phyloP scores from a whole-genome alignment of 2,888 invertebrate species.

The Liposcelis brunnea region DNA sequence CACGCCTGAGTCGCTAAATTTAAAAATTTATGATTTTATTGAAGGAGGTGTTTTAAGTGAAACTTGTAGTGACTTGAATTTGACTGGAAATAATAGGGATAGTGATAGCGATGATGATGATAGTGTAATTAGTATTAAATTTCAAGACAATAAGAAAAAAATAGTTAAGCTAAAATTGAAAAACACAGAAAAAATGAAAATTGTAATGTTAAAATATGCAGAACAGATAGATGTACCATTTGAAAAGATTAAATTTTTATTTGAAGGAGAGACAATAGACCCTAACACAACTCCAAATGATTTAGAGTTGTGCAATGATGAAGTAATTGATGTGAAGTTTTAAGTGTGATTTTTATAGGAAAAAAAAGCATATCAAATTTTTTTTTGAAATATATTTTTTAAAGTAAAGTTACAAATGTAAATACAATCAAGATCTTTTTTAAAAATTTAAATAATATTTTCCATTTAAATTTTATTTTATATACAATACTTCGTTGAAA shows the following conservation, averaged over 20 bases:
- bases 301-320: neutral
- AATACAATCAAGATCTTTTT: no score
- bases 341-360: neutral
- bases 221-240: neutral
- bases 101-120: neutral
- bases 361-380: no score
- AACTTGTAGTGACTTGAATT: neutral
- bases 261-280: neutral
- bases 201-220: neutral
- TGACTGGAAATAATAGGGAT: neutral
- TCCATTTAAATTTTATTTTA: no score
- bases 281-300: neutral
- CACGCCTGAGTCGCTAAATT: neutral
- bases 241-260: neutral
- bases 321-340: neutral
- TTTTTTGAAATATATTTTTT: no score
- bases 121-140: neutral
- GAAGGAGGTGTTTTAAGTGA: neutral
- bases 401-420: no score
- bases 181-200: neutral
- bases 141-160: neutral
- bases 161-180: neutral
- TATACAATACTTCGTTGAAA: no score
- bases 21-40: neutral
- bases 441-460: no score